Conservation (phyloP, 2,113 vertebrate species). For the Scytalopus superciliaris region DNA sequence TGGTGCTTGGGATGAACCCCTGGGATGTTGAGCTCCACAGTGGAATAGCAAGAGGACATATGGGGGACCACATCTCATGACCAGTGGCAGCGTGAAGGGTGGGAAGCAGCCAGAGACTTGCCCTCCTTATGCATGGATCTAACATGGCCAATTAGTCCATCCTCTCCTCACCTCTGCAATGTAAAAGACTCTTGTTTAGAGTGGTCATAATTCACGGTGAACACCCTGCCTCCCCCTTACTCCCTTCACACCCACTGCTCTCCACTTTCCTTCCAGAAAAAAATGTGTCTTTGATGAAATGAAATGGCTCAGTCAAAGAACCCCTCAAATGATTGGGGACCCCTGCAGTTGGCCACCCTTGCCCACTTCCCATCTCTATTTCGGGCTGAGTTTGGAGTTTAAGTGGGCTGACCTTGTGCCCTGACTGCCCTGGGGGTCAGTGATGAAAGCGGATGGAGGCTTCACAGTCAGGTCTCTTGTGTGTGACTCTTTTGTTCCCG, state of each 20-base stretch:
- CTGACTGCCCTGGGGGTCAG: constrained; percentile 70
- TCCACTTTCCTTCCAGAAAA: constrained; percentile 60
- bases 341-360: constrained; percentile 61
- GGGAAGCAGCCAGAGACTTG: constrained; percentile 19
- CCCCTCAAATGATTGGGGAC: constrained; percentile 55
- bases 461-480: constrained; percentile 70
- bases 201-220: constrained; percentile 55
- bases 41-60: rapidly evolving
- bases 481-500: constrained; percentile 70
- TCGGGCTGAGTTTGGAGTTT: constrained; percentile 60
- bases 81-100: neutral
- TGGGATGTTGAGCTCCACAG: neutral
- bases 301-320: constrained; percentile 65
- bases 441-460: constrained; percentile 75
- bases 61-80: neutral
- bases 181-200: constrained; percentile 66
- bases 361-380: constrained; percentile 68
- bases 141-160: constrained; percentile 48
- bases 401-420: constrained; percentile 74
- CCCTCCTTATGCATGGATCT: constrained; percentile 48
- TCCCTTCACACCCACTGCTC: constrained; percentile 49
- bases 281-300: constrained; percentile 64
- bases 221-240: constrained; percentile 12
- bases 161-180: constrained; percentile 58
- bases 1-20: neutral